Base-by-base conservation (phyloP, 1,140 invertebrate species). In the Zophobas morio region DNA sequence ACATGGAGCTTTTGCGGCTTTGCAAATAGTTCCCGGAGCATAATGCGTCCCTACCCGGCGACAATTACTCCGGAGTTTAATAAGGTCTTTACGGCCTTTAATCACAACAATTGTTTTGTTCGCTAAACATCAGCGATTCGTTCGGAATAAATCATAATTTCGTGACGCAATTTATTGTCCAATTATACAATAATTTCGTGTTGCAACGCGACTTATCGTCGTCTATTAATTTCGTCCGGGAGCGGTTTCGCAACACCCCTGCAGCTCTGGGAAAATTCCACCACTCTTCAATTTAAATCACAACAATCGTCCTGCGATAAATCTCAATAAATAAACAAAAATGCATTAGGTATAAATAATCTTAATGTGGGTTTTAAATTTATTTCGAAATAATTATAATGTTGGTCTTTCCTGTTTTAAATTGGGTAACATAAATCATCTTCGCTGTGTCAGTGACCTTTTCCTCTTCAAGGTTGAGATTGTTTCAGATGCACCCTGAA, bases 401-500 rank as follows among this genome's bases (percentile, higher is more conserved):
- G 77, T 70, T 78, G 71, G 42, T 47, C 77, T 66, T 74, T 78
- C 77, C 63, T 57, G 77, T 66, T 78, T 78, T 66, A 71, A 73
- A 74, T 78, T 78, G 73, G 71, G 73, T 51, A 75, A 71, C 63
- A 78, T 78, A 74, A 78, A 78, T 78, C 77, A 78, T 78, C 66
- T 77, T 74, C 71, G 46, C n/a, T 70, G 63, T 78, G 77, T 75
- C 77, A 75, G 73, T 78, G 77, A 78, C 72, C 77, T 66, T 70
- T 73, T 34, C 35, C 8, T 54, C 4, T 73, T 73, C 71, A 73
- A 73, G 77, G 73, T 60, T 78, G 77, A 75, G 66, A 78, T 74
- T 70, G 71, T 70, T 75, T 40, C 37, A 66, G 60, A 46, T 66
- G 39, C 60, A 66, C 60, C 60, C 60, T 42, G 60, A 42, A 66